Conservation (phyloP, 2,113 vertebrate genomes). For the Chroicocephalus ridibundus region DNA sequence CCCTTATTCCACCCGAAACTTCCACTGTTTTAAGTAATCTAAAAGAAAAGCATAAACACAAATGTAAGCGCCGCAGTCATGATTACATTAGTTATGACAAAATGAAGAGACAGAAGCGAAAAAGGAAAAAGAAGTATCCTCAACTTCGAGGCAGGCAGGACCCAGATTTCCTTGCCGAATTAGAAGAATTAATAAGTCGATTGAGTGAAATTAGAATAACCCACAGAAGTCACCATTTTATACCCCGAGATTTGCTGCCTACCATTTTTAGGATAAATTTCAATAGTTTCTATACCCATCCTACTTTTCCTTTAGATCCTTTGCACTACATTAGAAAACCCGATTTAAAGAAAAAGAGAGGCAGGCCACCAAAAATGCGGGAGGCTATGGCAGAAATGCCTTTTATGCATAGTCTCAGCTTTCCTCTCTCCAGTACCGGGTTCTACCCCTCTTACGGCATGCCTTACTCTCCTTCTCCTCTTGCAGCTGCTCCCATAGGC, state of each 20-base stretch:
- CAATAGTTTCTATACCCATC: conserved; percentile 87
- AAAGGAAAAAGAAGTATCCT: conserved; percentile 96
- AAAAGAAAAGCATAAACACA: conserved; percentile 93
- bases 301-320: conserved; percentile 84
- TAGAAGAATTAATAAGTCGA: conserved; percentile 89
- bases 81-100: conserved; percentile 88
- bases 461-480: conserved; percentile 90
- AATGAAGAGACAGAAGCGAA: conserved; percentile 91
- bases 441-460: conserved; percentile 96
- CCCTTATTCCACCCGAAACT: conserved; percentile 73
- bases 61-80: conserved; percentile 87
- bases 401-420: conserved; percentile 94
- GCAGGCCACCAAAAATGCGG: conserved; percentile 89
- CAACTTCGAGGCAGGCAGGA: conserved; percentile 88
- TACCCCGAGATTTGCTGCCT: conserved; percentile 86
- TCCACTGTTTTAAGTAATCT: conserved; percentile 75
- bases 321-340: conserved; percentile 90
- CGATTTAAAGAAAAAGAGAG: conserved; percentile 88
- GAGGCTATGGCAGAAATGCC: conserved; percentile 96
- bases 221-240: conserved; percentile 83
- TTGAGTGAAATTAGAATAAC: conserved; percentile 90
- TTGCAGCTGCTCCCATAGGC: conserved; percentile 84
- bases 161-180: conserved; percentile 89
- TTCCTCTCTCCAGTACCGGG: conserved; percentile 83
- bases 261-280: conserved; percentile 90